Percentiles rank a stretch among this genome's conserved stretches.
Evolutionary conservation across 2,113 vertebrate species (phyloP).

Genomic region (Anarhynchus alexandrinus): DNA sequence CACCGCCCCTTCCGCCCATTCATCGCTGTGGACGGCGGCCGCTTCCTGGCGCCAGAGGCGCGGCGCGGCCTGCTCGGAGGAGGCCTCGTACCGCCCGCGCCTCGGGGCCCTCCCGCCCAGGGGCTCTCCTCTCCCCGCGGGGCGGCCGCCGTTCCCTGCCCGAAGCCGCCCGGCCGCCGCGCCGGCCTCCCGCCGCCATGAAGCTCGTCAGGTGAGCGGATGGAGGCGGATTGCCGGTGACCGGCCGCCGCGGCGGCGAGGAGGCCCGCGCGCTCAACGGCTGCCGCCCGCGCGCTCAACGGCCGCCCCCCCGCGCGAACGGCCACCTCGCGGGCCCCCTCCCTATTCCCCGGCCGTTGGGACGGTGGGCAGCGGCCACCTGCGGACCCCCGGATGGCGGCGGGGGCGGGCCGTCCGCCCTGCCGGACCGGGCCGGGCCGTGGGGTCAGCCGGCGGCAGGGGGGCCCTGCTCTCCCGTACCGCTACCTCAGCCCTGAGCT

Average conservation of each 20-base stretch:
- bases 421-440: neutral
- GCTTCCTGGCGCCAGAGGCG: neutral
- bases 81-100: neutral
- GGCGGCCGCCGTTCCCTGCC: neutral
- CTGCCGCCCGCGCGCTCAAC: neutral
- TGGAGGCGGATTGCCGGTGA: neutral
- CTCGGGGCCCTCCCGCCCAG: neutral
- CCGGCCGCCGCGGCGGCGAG: neutral
- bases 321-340: too few relatives aligned
- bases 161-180: neutral
- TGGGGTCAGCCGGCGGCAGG: neutral
- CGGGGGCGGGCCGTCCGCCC: neutral
- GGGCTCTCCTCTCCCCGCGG: neutral
- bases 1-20: neutral
- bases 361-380: neutral
- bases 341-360: neutral
- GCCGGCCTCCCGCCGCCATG: neutral
- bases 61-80: neutral
- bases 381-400: too few relatives aligned
- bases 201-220: slow-evolving; percentile 48
- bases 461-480: too few relatives aligned
- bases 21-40: neutral
- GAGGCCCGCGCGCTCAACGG: neutral
- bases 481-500: too few relatives aligned
- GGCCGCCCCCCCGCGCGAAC: too few relatives aligned